Base-by-base conservation (phyloP, 2,888 invertebrate genomes). In the Empis stercorea region DNA sequence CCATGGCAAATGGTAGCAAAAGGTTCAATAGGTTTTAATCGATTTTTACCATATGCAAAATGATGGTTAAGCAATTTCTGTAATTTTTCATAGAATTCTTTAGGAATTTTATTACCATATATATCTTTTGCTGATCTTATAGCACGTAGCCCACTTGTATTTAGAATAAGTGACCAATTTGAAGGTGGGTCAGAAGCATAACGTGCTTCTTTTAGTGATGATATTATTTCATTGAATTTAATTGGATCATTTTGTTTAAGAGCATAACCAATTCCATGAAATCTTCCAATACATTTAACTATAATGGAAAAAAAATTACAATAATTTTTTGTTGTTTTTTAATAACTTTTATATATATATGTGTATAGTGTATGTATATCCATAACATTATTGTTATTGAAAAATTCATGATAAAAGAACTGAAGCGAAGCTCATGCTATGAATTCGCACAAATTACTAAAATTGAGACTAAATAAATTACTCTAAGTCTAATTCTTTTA, bases 261-360 rank as follows among this genome's bases (percentile, higher is more conserved):
- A 3, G 63, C 68, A 44, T 61, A 68, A 11, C 60, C 56, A n/a
- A 59, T 49, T 14, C 64, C 68, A 57, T 68, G 68, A 36, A 68
- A 68, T 13, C 42, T 44, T 1, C 63, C 69, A 48, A 68, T 48
- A 40, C 60, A 57, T 38, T 59, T 56, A 1, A 59, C 62, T 56
- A 16, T 7, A 52, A 48, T 43, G 11, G 10, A 13, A 47, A 15
- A 5, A 44, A 10, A 10, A 36, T 37, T 32, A 14, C 16, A n/a
- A 39, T 9, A 32, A 15, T 14, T 1, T 7, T 1, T 16, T 20
- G 23, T 14, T 1, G 34, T 38, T 16, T 30, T 11, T 32, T 20
- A n/a, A n/a, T n/a, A n/a, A n/a, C n/a, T n/a, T n/a, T n/a, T n/a
- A n/a, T n/a, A n/a, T n/a, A n/a, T n/a, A n/a, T n/a, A n/a, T n/a